Evolutionary conservation across 2,888 invertebrate genomes (phyloP).

Genomic region (Mellilla xanthometata): DNA sequence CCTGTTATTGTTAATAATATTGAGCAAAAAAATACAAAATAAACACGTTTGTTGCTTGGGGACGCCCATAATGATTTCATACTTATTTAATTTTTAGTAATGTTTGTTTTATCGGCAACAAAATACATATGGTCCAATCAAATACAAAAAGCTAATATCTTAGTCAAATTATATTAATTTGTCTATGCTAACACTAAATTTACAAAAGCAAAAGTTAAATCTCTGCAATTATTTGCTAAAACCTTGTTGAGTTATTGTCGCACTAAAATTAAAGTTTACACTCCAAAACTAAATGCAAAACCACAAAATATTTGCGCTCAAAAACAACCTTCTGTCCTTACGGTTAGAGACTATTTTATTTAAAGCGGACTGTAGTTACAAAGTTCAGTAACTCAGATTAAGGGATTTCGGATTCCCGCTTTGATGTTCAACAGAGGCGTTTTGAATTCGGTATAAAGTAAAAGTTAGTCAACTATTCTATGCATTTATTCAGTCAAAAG

Average conservation of each 20-base stretch:
- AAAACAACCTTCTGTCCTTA: no score
- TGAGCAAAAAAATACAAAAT: no score
- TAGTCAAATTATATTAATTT: slow-evolving; percentile 28
- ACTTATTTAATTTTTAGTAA: no score
- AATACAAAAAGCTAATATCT: no score
- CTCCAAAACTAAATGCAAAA: slow-evolving; percentile 35
- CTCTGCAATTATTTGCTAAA: slow-evolving; percentile 71
- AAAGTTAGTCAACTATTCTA: slow-evolving; percentile 62
- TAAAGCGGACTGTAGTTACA: slow-evolving; percentile 27
- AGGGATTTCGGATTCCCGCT: slow-evolving; percentile 73
- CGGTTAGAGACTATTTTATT: no score
- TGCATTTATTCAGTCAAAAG: no score
- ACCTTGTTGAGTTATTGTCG: slow-evolving; percentile 74
- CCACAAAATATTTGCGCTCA: slow-evolving; percentile 25
- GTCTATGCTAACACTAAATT: slow-evolving; percentile 47
- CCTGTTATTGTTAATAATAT: no score
- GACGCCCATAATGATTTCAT: no score
- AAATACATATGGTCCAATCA: no score
- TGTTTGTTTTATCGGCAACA: no score
- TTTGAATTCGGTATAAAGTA: slow-evolving; percentile 60
- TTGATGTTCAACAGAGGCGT: slow-evolving; percentile 69
- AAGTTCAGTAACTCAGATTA: slow-evolving; percentile 67
- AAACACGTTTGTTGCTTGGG: no score
- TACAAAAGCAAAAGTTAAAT: slow-evolving; percentile 59
- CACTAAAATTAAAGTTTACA: slow-evolving; percentile 71